A percentile compares a stretch with the other conserved stretches of the same genome.
These are phyloP conservation scores for Hemaris fuciformis DNA, from an alignment of 2,888 invertebrate species.

Conservation along the genomic window DNA sequence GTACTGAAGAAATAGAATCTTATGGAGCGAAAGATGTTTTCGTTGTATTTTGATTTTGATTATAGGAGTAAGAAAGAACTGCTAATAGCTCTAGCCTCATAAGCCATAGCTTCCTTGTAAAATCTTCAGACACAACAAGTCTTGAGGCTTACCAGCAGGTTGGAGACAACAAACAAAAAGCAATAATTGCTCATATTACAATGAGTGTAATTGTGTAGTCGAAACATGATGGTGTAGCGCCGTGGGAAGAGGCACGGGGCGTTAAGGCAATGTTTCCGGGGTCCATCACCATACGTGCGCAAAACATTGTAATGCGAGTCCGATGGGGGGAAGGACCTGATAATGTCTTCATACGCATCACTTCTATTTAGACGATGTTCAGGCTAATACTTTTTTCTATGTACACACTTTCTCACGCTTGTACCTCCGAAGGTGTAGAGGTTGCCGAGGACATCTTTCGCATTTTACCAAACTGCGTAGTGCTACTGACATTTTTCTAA, in stretches of 20 bases:
- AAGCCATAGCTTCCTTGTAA: too few species aligned
- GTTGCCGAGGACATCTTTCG: too few species aligned
- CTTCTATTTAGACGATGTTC: neutral
- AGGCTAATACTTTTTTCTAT: neutral
- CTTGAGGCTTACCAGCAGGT: too few species aligned
- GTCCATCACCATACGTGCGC: neutral
- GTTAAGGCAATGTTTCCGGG: slow-evolving; percentile 1
- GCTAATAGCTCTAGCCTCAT: too few species aligned
- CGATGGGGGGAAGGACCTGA: neutral
- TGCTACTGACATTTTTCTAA: too few species aligned
- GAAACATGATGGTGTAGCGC: neutral
- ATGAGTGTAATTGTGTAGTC: neutral
- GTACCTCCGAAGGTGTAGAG: too few species aligned
- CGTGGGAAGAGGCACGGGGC: slow-evolving; percentile 5
- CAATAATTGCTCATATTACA: neutral
- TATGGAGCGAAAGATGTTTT: too few species aligned
- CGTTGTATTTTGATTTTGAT: too few species aligned
- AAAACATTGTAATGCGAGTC: slow-evolving; percentile 1
- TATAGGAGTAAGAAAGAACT: too few species aligned
- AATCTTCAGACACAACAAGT: too few species aligned
- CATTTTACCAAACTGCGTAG: too few species aligned
- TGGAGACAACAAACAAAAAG: neutral
- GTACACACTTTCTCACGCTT: neutral
- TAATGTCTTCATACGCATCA: neutral
- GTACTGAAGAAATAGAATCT: too few species aligned